Base-by-base conservation (phyloP, 37 sponge, comb jelly and placozoan species). In the Tethya wilhelma region DNA sequence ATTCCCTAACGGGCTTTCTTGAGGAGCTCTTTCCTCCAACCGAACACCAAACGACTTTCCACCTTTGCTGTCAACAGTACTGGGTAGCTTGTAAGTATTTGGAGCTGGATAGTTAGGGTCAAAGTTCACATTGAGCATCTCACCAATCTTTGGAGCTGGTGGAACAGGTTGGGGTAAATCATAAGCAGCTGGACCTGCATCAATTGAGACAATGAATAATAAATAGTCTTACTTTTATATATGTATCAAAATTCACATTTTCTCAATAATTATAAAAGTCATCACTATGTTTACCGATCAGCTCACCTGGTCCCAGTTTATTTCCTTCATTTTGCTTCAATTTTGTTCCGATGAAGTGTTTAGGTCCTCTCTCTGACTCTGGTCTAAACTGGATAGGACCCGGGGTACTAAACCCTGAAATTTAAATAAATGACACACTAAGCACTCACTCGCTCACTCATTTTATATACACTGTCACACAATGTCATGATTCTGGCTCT, bases 321-420 rank as follows among this genome's bases (percentile, higher is more conserved):
- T 64, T 65, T 0, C 23, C 56, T 23, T n/a, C 19, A 12, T 81
- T 63, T 9, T 41, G 66, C 55, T 45, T 66, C 46, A 75, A 7
- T 29, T 56, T 41, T 30, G 28, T 5, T 19, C 78, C 77, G 23
- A 81, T 19, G 29, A 62, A 36, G 26, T 81, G 43, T 56, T 82
- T 28, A 7, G 60, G 57, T 8, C 89, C 89, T 36, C 73, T 45
- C 44, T 56, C 89, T 25, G 83, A 81, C 6, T 68, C 39, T 26
- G 79, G 84, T 39, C 79, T 45, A 53, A 67, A 32, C 9, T n/a
- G 63, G 38, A 43, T 29, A 2, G 74, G 79, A n/a, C 89, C 89
- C 23, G 89, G 89, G 2, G 89, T 83, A 20, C 78, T 12, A 40
- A 89, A 83, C 0, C 89, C 89, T 73, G 59, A 41, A 30, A 9